Evolutionary conservation across 2,113 vertebrate species (phyloP).

Genomic region (Aleadryas rufinucha): DNA sequence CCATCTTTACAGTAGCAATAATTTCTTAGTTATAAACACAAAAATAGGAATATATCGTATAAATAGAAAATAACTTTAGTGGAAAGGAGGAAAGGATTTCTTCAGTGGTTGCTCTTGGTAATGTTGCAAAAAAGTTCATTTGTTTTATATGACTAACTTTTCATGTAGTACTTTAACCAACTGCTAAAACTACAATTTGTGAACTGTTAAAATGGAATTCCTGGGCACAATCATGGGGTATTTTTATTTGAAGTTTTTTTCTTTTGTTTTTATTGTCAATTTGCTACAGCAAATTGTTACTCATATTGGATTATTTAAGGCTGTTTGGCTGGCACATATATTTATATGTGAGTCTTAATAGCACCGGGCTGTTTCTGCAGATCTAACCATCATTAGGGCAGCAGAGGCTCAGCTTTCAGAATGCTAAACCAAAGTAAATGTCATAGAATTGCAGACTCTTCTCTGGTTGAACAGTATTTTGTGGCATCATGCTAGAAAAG

Average conservation of each 20-base stretch:
- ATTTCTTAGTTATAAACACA: background rate
- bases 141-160: background rate
- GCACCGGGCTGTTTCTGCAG: background rate
- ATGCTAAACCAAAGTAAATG: background rate
- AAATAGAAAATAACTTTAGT: background rate
- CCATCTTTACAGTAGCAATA: background rate
- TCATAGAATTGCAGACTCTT: background rate
- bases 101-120: background rate
- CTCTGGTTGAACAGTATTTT: background rate
- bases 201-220: background rate
- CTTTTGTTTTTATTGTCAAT: background rate
- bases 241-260: background rate
- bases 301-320: background rate
- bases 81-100: background rate
- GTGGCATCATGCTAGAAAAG: background rate
- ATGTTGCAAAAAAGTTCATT: background rate
- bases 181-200: background rate
- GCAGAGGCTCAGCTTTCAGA: background rate
- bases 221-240: background rate
- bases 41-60: background rate
- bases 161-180: background rate
- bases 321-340: background rate
- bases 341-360: background rate
- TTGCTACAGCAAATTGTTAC: background rate
- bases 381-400: background rate